Base-by-base conservation (phyloP, 2,113 vertebrate genomes). In the Diadophis punctatus region DNA sequence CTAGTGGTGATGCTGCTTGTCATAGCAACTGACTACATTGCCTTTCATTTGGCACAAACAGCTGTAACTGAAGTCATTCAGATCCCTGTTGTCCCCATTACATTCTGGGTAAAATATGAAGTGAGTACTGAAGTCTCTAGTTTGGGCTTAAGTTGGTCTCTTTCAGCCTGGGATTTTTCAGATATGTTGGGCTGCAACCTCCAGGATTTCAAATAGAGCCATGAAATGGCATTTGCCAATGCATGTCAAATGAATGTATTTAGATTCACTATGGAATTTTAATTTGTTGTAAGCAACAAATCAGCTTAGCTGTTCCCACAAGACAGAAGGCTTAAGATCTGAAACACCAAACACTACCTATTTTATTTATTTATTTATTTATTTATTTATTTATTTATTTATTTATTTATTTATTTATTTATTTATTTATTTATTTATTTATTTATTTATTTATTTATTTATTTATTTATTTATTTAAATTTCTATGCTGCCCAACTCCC, bases 21-120 rank as follows among this genome's bases (percentile, higher is more conserved):
- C 0, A 95, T 98, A 68, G 96, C 94, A 12, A 93, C 98, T 92
- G 99, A 99, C 93, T 92, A 98, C 34, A 89, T 98, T 2, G 96
- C 97, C 0, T 98, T 98, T 96, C 94, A 97, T 0, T 46, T 99
- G 90, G 97, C 99, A 0, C 95, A 96, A 89, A 93, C 94, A 0
- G 96, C 95, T 0, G 34, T 97, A 92, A 96, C 92, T 0, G 98
- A 97, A 98, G 94, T 98, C 25, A 95, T 96, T 93, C 97, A 97
- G 90, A 96, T 99, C 93, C 98, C 99, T 0, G 0, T 88, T 0
- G 98, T 98, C 60, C 97, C 97, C 0, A 10, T 98, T 58, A 89
- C 90, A 0, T 97, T 99, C 89, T 94, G 3, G 4, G 91, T 99
- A 74, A 93, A 96, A 88, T 99, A 99, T 46, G 96, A 96, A 46